Evolutionary conservation across 2,113 vertebrate genomes (phyloP).

Genomic region (Mus musculus): DNA sequence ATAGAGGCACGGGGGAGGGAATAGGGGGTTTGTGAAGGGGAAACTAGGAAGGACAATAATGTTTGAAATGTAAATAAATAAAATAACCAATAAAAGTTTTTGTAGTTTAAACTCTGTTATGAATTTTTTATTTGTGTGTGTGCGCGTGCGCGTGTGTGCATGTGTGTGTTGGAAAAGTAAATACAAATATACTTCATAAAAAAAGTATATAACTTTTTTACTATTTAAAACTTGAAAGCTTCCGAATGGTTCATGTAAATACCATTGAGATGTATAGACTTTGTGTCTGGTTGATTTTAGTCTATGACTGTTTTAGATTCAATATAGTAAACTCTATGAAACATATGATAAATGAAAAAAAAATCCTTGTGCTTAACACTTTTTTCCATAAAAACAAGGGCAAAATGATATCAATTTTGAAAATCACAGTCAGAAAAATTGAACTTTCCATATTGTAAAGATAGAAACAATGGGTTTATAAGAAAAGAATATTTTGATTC

Average conservation of each 20-base stretch:
- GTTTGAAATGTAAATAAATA: too few species aligned
- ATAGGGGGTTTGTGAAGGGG: too few species aligned
- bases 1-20: too few species aligned
- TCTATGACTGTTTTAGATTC: neutral
- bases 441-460: constrained; percentile 1
- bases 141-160: too few species aligned
- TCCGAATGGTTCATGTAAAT: neutral
- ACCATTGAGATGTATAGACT: neutral
- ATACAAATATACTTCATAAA: neutral
- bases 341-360: neutral
- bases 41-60: too few species aligned
- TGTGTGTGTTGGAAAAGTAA: neutral
- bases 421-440: neutral
- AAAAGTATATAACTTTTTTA: neutral
- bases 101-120: neutral
- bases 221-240: neutral
- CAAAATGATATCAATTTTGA: neutral
- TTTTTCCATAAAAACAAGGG: neutral
- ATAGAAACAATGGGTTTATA: neutral
- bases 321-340: neutral
- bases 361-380: neutral
- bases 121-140: neutral
- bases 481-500: neutral
- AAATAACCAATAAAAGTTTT: neutral
- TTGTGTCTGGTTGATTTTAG: neutral